Conservation (phyloP, 2,113 vertebrate genomes). For the Lasiurus borealis region DNA sequence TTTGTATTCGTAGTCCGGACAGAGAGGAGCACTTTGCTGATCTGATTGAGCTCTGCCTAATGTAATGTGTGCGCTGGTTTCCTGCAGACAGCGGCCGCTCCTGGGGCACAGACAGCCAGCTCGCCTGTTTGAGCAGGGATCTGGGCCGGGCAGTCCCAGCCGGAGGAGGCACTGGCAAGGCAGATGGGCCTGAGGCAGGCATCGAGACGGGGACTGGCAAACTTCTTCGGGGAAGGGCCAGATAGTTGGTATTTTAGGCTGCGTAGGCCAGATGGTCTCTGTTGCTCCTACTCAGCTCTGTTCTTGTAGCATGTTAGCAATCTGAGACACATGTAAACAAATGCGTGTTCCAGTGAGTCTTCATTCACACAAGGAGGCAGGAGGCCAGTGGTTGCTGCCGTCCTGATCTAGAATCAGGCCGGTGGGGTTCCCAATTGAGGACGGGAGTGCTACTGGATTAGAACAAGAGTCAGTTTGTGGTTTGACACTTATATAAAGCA, state of each 20-base stretch:
- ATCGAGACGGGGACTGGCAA: neutral
- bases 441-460: neutral
- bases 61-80: neutral
- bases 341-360: neutral
- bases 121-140: neutral
- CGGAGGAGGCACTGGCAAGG: neutral
- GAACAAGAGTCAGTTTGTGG: neutral
- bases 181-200: neutral
- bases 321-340: neutral
- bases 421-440: neutral
- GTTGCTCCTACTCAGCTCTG: neutral
- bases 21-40: neutral
- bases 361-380: neutral
- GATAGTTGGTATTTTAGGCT: slow-evolving; percentile 23
- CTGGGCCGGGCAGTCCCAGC: neutral
- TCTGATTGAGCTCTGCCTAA: neutral
- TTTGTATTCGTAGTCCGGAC: neutral
- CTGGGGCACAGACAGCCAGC: neutral
- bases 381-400: neutral
- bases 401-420: neutral
- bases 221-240: neutral
- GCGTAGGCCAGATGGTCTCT: neutral
- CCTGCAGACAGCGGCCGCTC: neutral
- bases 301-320: neutral
- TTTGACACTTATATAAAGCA: neutral